A percentile compares a stretch with the other conserved stretches of the same genome.
These are phyloP conservation scores for Nothobranchius furzeri DNA, from an alignment of 2,113 vertebrate genomes.

Conservation along the genomic window DNA sequence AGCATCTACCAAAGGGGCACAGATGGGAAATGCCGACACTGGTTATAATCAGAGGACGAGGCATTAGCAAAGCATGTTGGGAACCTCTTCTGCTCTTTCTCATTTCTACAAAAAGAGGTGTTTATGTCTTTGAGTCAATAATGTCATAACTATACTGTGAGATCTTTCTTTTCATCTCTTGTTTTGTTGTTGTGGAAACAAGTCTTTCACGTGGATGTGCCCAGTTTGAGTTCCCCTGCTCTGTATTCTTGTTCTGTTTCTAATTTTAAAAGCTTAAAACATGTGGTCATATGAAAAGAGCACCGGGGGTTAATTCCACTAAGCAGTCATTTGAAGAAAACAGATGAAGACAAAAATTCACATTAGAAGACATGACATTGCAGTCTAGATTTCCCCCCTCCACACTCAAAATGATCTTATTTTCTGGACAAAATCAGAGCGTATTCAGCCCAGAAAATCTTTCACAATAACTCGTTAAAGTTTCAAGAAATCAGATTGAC, in stretches of 20 bases:
- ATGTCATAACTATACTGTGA: conserved; percentile 2
- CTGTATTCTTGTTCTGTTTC: conserved; percentile 61
- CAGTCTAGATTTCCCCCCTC: too few species aligned
- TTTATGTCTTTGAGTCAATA: conserved; percentile 38
- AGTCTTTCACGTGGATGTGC: conserved; percentile 27
- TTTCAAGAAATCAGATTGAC: conserved; percentile 61
- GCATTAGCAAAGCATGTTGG: conserved; percentile 22
- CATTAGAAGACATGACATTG: too few species aligned
- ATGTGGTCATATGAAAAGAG: conserved; percentile 26
- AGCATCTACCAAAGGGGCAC: conserved; percentile 58
- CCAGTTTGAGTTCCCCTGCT: conserved; percentile 37
- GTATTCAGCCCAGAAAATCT: conserved; percentile 13
- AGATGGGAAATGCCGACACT: conserved; percentile 69
- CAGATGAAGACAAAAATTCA: conserved; percentile 3
- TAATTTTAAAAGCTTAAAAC: conserved; percentile 57
- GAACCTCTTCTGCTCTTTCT: conserved; percentile 44
- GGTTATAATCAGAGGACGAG: conserved; percentile 59
- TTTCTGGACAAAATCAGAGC: conserved; percentile 17
- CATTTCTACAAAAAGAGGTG: conserved; percentile 27
- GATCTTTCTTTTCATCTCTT: conserved; percentile 7
- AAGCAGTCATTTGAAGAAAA: conserved; percentile 27
- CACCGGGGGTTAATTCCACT: conserved; percentile 15
- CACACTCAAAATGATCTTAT: conserved; percentile 13
- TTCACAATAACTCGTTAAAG: conserved; percentile 44
- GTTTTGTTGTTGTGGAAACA: conserved; percentile 37